Evolutionary conservation across 1,140 invertebrate species (phyloP), one percentile per base, ranked within the genome.

Genomic region (Pseudomyrmex pallidus): DNA sequence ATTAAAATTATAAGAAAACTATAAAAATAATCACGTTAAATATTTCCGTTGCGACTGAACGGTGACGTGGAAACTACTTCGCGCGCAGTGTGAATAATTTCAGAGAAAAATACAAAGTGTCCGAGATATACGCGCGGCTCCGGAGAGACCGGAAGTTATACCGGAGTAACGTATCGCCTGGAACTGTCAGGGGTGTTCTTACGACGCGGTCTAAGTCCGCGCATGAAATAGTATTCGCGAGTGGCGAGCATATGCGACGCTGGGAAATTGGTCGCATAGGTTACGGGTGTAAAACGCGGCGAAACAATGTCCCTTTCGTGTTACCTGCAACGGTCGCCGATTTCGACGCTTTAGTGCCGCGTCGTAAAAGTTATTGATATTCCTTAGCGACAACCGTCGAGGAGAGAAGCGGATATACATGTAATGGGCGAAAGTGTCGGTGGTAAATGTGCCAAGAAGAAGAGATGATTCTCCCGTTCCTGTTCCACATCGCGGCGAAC

Each of bases 181-280:
- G 35, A 83, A 64, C 44, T 66, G 82, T 72, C 61, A 57, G 66
- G 61, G 56, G 44, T 87, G 61, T 80, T 57, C 46, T 63, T 68
- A 83, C 62, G 35, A 35, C 35, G 35, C 35, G 35, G 35, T 54
- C 61, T 59, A 68, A 83, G 76, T 73, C 66, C 10, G 48, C 63
- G 63, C 15, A 46, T 17, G 61, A 66, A 46, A 50, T 22, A 59
- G 35, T 13, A 67, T 52, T 74, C 25, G 20, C 72, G 77, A 83
- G 52, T 74, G 44, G 72, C 15, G 48, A 74, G 72, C 73, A 76
- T 87, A 73, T 70, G 66, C 59, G 84, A 67, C 85, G 20, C 82
- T 73, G 89, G 84, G 85, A 90, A 90, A 90, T 90, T 89, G 83
- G 76, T 82, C 84, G 63, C 74, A 73, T 82, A 80, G 85, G 74